Conservation (phyloP, 1,140 invertebrate species). For the Apis dorsata region DNA sequence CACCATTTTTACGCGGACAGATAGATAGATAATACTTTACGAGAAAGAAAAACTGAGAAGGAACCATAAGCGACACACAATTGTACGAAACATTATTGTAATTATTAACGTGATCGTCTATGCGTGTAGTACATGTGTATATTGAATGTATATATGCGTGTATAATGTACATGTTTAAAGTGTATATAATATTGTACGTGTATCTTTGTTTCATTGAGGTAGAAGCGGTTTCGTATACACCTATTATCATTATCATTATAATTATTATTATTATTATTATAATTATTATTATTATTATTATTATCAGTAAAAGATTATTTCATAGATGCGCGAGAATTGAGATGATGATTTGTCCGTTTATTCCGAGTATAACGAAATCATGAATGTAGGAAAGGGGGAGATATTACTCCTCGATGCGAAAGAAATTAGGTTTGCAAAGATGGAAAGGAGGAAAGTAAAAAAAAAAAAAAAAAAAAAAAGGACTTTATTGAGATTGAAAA, state of each 20-base stretch:
- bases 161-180: neutral
- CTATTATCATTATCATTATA: conserved; percentile 37
- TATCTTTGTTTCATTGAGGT: conserved; percentile 62
- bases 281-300: conserved; percentile 17
- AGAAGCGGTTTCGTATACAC: conserved; percentile 72
- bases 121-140: neutral
- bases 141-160: too few species aligned
- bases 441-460: neutral
- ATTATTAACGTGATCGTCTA: neutral
- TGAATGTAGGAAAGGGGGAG: neutral
- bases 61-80: conserved; percentile 14
- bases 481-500: neutral
- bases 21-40: conserved; percentile 44
- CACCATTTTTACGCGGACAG: neutral
- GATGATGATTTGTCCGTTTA: conserved; percentile 36
- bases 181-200: neutral
- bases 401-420: neutral
- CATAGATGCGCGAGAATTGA: conserved; percentile 17
- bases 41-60: conserved; percentile 37
- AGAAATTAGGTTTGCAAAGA: neutral
- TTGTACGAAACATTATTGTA: neutral
- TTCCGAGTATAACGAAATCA: conserved; percentile 53
- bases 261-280: neutral
- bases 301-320: conserved; percentile 23
- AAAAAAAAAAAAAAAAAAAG: neutral